Percentiles rank a stretch among this genome's conserved stretches.
phyloP scores from a whole-genome alignment of 2,888 invertebrate genomes.

The Parnassius orleans region DNA sequence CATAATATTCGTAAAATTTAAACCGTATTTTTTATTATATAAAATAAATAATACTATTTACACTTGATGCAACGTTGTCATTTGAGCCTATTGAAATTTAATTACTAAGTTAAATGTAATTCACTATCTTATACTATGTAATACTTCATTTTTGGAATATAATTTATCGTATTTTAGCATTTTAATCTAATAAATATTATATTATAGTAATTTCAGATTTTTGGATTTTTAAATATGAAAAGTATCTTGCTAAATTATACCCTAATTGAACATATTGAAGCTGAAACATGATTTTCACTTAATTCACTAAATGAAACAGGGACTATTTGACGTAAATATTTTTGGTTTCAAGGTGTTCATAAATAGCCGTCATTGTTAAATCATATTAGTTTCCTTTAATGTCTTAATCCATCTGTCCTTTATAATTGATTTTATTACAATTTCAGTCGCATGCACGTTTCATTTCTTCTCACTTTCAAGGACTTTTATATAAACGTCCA shows the following conservation, averaged over 20 bases:
- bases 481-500: no score
- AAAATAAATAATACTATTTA: no score
- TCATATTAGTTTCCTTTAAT: background rate
- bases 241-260: background rate
- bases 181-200: background rate
- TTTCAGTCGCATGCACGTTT: conserved; percentile 1
- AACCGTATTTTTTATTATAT: background rate
- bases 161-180: background rate
- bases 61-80: no score
- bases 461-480: background rate
- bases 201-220: background rate
- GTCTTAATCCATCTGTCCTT: background rate
- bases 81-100: no score
- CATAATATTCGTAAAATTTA: no score
- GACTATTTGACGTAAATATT: conserved; percentile 9
- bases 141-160: background rate
- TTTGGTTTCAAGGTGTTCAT: conserved; percentile 17
- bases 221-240: background rate
- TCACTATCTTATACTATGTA: background rate
- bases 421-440: background rate
- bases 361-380: conserved; percentile 6
- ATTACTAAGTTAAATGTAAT: no score
- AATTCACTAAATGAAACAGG: background rate
- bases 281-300: background rate
- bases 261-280: background rate